These are phyloP conservation scores for Thecocarcelia acutangulata DNA, from an alignment of 2,888 invertebrate species.

Conservation along the genomic window DNA sequence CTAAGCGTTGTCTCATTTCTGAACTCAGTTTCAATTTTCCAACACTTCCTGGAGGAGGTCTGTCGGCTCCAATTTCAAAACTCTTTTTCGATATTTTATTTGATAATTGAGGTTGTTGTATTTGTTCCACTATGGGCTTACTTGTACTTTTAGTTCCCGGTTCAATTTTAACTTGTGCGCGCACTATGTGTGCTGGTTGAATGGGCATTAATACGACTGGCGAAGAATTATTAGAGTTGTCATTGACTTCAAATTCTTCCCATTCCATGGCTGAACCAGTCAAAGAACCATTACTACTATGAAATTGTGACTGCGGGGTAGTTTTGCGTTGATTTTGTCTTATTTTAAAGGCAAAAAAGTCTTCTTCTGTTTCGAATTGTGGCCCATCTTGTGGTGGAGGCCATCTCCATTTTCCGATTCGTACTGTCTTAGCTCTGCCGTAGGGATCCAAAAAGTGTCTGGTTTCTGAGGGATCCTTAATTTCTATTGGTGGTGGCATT, in stretches of 20 bases:
- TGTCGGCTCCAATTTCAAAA: slow-evolving; percentile 90
- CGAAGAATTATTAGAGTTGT: slow-evolving; percentile 80
- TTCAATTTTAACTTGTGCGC: slow-evolving; percentile 77
- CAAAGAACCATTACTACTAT: slow-evolving; percentile 78
- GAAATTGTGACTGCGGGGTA: slow-evolving; percentile 85
- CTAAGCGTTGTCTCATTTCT: slow-evolving; percentile 94
- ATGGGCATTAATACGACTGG: slow-evolving; percentile 72
- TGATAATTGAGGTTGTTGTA: slow-evolving; percentile 66
- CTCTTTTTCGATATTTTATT: slow-evolving; percentile 82
- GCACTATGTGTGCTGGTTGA: slow-evolving; percentile 73
- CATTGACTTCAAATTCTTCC: slow-evolving; percentile 91
- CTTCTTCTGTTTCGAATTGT: slow-evolving; percentile 88
- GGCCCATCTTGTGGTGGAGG: slow-evolving; percentile 92
- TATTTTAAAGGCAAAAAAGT: slow-evolving; percentile 94
- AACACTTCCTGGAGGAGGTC: slow-evolving; percentile 92
- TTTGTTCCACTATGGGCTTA: slow-evolving; percentile 54
- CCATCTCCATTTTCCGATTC: slow-evolving; percentile 98
- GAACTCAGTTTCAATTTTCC: slow-evolving; percentile 94
- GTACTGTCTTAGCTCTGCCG: slow-evolving; percentile 95
- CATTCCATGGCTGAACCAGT: slow-evolving; percentile 86
- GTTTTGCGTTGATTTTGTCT: slow-evolving; percentile 90
- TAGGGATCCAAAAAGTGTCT: slow-evolving; percentile 94
- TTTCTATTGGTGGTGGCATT: slow-evolving; percentile 92
- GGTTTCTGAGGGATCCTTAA: slow-evolving; percentile 90
- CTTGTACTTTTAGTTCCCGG: slow-evolving; percentile 69